These are phyloP conservation scores for Psettodes erumei DNA, from an alignment of 2,113 vertebrate species.

Conservation along the genomic window DNA sequence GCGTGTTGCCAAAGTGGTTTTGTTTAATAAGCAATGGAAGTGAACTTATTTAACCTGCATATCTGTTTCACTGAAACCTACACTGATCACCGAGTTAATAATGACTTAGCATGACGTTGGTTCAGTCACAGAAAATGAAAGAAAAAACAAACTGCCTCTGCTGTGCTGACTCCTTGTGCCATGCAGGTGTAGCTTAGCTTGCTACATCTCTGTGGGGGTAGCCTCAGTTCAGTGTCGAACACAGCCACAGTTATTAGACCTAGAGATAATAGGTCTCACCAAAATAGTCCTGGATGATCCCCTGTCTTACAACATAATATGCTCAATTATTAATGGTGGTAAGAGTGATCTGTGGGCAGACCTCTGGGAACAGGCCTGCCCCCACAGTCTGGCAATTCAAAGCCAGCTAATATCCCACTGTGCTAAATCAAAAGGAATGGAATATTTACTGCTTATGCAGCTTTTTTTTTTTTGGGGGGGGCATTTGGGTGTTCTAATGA, in stretches of 20 bases:
- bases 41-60: background rate
- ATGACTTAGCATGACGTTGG: background rate
- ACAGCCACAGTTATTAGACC: constrained; percentile 25
- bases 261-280: constrained; percentile 31
- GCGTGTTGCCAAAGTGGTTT: too few species aligned
- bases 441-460: constrained; percentile 62
- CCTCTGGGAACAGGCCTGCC: constrained; percentile 39
- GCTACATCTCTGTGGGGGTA: background rate
- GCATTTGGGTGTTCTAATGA: constrained; percentile 62
- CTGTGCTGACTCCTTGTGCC: too few species aligned
- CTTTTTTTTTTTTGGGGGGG: constrained; percentile 23
- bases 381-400: constrained; percentile 50
- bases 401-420: constrained; percentile 51
- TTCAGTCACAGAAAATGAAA: too few species aligned
- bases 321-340: constrained; percentile 62
- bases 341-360: constrained; percentile 40
- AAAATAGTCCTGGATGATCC: constrained; percentile 20
- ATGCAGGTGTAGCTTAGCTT: background rate
- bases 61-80: too few species aligned
- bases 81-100: background rate
- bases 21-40: background rate
- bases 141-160: too few species aligned
- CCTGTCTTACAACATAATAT: constrained; percentile 47
- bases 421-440: constrained; percentile 72
- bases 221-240: background rate